Evolutionary conservation across 1,140 invertebrate genomes (phyloP), one percentile per base, ranked within the genome.

Genomic region (Chlorops oryzae): DNA sequence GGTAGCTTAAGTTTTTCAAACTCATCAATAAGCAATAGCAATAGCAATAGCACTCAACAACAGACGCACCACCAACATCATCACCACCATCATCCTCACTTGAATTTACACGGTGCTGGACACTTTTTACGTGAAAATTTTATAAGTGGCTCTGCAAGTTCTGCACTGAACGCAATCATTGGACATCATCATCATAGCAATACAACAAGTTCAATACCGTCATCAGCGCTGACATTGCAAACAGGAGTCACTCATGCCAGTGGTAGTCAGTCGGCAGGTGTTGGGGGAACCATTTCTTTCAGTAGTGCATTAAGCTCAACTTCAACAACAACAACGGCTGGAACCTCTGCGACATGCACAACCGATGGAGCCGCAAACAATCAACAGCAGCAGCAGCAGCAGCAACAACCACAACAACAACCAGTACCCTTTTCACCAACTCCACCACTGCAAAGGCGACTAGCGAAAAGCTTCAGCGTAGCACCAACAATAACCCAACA

Each of bases 401-500:
- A 54, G 43, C 5, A 20, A 27, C 25, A 43, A 21, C 28, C 43
- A 13, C 40, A 55, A 50, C 52, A 63, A n/a, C n/a, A n/a, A 54
- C 47, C 59, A 59, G 40, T 63, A 21, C 77, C 78, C 58, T 79
- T 77, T 51, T 83, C 83, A 50, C 81, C 81, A 57, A 89, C 87
- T 55, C 87, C 87, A 52, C 86, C 88, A 49, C 80, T 87, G 46
- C 86, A 88, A 72, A 80, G 88, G 57, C 80, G 88, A 60, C 80
- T 90, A 63, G 87, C 88, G 55, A 91, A 92, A 79, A 90, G 87
- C 77, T 90, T 91, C 80, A 90, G 87, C 75, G 86, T 89, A 59
- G 80, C 84, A 59, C 80, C 83, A 58, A 83, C 83, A 60, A 76
- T 81, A 56, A 37, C 58, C 34, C 63, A 65, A 50, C 66, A 72